These are phyloP conservation scores for Enteromius paludinosus DNA, from an alignment of 2,797 vertebrate species.

Conservation along the genomic window DNA sequence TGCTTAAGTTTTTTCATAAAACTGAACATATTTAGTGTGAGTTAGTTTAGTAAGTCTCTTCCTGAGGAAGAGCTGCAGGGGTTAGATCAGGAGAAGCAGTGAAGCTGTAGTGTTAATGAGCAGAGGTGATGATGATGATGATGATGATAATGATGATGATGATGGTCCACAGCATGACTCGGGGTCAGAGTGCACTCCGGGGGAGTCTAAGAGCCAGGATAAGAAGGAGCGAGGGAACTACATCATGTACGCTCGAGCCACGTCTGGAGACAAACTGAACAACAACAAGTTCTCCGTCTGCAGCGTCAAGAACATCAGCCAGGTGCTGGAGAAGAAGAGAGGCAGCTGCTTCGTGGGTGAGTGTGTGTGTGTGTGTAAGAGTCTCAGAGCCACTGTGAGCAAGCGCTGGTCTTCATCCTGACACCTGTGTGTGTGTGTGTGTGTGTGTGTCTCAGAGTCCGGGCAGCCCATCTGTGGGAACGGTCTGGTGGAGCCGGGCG, in stretches of 20 bases:
- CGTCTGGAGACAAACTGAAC: conserved; percentile 97
- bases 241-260: conserved; percentile 98
- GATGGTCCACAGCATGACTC: conserved; percentile 88
- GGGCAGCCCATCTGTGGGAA: conserved; percentile 98
- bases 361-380: conserved; percentile 49
- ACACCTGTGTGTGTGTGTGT: conserved; percentile 5
- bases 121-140: no score
- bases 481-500: conserved; percentile 94
- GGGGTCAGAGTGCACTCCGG: conserved; percentile 95
- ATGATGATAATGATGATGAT: no score
- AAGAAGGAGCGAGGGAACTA: conserved; percentile 98
- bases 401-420: not conserved
- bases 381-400: no score
- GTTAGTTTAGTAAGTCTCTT: not conserved
- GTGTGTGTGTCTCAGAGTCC: conserved; percentile 80
- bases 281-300: conserved; percentile 98
- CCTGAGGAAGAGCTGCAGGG: not conserved
- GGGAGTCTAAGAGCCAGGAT: conserved; percentile 94
- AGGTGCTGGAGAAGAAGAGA: conserved; percentile 97
- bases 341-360: conserved; percentile 96
- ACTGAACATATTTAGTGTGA: no score
- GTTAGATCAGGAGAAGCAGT: not conserved
- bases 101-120: not conserved
- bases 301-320: conserved; percentile 97
- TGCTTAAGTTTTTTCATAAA: no score